Base-by-base conservation (phyloP, 2,113 vertebrate species). In the Colinus virginianus region DNA sequence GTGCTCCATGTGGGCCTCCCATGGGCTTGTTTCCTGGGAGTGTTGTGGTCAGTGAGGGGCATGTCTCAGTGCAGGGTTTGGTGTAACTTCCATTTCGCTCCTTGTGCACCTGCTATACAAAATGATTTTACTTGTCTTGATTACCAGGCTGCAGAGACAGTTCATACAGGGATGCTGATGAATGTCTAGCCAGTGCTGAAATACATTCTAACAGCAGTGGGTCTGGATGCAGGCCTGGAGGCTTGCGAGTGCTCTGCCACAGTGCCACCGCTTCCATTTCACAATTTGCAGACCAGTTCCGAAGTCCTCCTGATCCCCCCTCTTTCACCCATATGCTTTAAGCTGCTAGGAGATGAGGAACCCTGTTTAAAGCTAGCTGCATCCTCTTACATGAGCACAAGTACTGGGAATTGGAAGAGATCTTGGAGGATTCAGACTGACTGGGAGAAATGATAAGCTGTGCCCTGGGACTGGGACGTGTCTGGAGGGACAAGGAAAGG, bases 311-410 rank as follows among this genome's bases (percentile, higher is more conserved):
- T 84, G 48, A 91, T 89, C 34, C 51, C 51, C 74, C 64, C 84
- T 94, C 84, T 94, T 91, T 87, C 81, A 81, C 70, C 34, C 8
- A 4, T 43, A 42, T 43, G 64, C 84, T 89, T 81, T 91, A 89
- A 89, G 84, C 87, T 67, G 66, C 56, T 75, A 9, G 5, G 2
- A n/a, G 62, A 32, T 6, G 26, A 92, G 55, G 68, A 71, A 42
- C 30, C 4, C 21, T 25, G 43, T n/a, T 78, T 70, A 93, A 75
- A 91, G 75, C 43, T 67, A 42, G 1, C 69, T 78, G 36, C 59
- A 78, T 90, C 83, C 61, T 90, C 84, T 84, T 88, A 78, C 42
- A 15, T 38, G 43, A 67, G 62, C 64, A 62, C 19, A 58, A 69
- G 55, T 2, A 36, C 71, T 66, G 72, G 64, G 42, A 74, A 49